Evolutionary conservation across 2,888 invertebrate species (phyloP), one percentile per base, ranked within the genome.

Genomic region (Amphipyra berbera): DNA sequence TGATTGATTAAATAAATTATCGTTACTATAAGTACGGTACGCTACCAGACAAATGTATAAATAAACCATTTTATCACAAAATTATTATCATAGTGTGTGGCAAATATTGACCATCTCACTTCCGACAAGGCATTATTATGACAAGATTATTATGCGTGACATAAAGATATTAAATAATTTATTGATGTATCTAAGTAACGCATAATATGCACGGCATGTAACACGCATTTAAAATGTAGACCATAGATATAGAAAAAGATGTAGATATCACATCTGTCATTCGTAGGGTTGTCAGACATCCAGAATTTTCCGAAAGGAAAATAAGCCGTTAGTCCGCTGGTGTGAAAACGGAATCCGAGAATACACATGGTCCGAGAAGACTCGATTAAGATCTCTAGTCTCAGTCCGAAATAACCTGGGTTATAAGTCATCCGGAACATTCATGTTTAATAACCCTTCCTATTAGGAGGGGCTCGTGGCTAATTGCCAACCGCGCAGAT

Each of bases 141-240:
- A n/a, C n/a, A n/a, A n/a, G n/a, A n/a, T n/a, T n/a, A 30, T 30
- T 46, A 13, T 15, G 21, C 14, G 42, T 33, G 21, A 40, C 33
- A n/a, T n/a, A 59, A 60, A 53, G 27, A 52, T 14, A 64, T 41
- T 52, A 21, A 41, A 65, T 64, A 56, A 56, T 30, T 44, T 47
- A 6, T 40, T 12, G 27, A 15, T 10, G 8, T 10, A 13, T 45
- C 12, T 30, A 13, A 46, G 13, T 33, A 9, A 7, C 30, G 13
- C 8, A 4, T 27, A 12, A n/a, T 45, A 45, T 46, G 13, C 2
- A 9, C 1, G 4, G 45, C 8, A 9, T 14, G 12, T 6, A 21
- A 21, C 12, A 48, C 3, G 13, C 46, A 47, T 37, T 48, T 37
- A n/a, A n/a, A n/a, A n/a, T n/a, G n/a, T n/a, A n/a, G n/a, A n/a